phyloP scores from a whole-genome alignment of 2,797 vertebrate species.

The Rhodeus uyekii region DNA sequence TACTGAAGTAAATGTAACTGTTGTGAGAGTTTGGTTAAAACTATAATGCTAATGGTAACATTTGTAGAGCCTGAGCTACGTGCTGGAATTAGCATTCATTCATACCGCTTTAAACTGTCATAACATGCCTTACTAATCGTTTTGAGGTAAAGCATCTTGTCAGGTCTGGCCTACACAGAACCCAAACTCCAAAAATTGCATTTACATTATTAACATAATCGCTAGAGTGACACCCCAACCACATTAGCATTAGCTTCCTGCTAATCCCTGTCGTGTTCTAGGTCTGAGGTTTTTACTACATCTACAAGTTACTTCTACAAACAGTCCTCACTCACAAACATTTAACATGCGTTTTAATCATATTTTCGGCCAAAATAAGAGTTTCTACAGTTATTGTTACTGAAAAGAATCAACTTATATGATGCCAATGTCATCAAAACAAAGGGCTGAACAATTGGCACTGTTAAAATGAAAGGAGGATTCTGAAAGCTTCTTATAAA shows the following conservation, averaged over 20 bases:
- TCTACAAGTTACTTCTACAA: not conserved
- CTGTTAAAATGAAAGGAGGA: not conserved
- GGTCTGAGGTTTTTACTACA: not conserved
- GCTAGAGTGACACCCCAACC: too few species aligned
- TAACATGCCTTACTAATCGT: not conserved
- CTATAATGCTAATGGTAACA: not conserved
- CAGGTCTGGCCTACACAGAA: not conserved
- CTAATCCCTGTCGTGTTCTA: not conserved
- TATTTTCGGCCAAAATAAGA: not conserved
- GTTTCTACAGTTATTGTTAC: not conserved
- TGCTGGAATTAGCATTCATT: not conserved
- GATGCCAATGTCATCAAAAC: not conserved
- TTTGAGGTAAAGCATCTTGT: not conserved
- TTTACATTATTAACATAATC: not conserved
- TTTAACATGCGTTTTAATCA: not conserved
- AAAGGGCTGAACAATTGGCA: not conserved
- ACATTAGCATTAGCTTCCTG: too few species aligned
- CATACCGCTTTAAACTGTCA: not conserved
- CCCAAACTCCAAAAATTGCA: not conserved
- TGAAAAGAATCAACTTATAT: not conserved
- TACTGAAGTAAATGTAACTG: not conserved
- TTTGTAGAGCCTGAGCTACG: not conserved
- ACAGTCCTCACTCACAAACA: not conserved
- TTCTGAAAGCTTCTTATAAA: not conserved
- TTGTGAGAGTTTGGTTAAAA: not conserved